Conservation (phyloP, 1,140 invertebrate species). For the Parasteatoda tepidariorum region DNA sequence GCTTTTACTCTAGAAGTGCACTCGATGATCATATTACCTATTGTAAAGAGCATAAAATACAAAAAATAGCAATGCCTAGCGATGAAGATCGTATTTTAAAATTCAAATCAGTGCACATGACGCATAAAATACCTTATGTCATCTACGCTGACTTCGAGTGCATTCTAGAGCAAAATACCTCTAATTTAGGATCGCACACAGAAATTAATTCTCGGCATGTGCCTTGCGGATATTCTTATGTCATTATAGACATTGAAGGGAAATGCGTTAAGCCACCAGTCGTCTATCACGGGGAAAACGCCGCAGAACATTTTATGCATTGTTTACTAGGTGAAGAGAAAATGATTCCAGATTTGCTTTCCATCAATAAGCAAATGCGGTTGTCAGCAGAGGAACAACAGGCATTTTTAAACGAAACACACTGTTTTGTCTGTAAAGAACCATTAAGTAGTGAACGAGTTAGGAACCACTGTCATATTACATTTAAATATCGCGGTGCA, state of each 20-base stretch:
- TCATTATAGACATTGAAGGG: slow-evolving; percentile 5
- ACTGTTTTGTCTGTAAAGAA: not conserved
- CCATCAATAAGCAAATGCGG: not conserved
- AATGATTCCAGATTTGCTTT: not conserved
- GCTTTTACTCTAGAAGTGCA: not conserved
- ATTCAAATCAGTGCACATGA: not conserved
- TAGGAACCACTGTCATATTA: slow-evolving; percentile 6
- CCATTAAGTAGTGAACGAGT: not conserved
- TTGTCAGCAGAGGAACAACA: not conserved
- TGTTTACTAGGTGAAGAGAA: not conserved
- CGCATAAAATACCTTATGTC: not conserved
- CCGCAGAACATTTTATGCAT: not conserved
- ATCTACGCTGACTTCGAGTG: slow-evolving; percentile 34
- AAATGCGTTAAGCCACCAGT: not conserved
- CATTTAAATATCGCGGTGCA: not conserved
- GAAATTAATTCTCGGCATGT: not conserved
- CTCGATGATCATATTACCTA: not conserved
- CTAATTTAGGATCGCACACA: slow-evolving; percentile 1
- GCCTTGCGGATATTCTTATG: slow-evolving; percentile 5
- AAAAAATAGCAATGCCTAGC: not conserved
- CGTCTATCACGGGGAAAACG: slow-evolving; percentile 5
- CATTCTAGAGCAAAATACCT: not conserved
- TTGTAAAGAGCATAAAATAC: too few species aligned
- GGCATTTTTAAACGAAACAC: not conserved
- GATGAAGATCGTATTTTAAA: not conserved